Evolutionary conservation across 2,113 vertebrate genomes (phyloP).

Genomic region (Thalassarche chlororhynchos): DNA sequence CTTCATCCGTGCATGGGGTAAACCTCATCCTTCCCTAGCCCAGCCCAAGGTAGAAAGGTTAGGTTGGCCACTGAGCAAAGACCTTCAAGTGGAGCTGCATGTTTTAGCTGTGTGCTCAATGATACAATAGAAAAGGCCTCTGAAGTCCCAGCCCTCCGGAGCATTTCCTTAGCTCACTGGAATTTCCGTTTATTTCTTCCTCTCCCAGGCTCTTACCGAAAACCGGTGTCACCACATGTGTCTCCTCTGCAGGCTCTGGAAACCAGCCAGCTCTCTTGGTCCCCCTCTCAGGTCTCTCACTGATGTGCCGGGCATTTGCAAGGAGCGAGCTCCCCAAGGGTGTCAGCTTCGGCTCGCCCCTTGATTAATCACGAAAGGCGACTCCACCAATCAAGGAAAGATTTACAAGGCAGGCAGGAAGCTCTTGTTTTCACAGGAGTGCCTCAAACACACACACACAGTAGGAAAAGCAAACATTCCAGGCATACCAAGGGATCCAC

Average conservation of each 20-base stretch:
- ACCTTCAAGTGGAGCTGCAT: fast-evolving
- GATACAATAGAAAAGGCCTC: conserved; percentile 44
- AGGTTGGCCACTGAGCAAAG: not conserved
- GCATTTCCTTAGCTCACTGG: conserved; percentile 54
- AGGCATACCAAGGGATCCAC: conserved; percentile 58
- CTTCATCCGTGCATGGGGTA: fast-evolving
- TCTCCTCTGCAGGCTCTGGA: not conserved
- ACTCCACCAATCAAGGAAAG: conserved; percentile 44
- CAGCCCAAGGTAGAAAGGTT: not conserved
- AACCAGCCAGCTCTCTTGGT: not conserved
- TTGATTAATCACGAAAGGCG: conserved; percentile 28
- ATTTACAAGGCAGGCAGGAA: conserved; percentile 53
- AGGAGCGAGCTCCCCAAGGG: not conserved
- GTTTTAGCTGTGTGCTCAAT: not conserved
- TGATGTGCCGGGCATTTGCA: not conserved
- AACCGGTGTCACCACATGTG: not conserved
- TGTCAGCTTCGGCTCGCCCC: not conserved
- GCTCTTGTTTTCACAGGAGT: conserved; percentile 62
- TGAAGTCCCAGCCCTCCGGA: not conserved
- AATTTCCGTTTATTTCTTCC: conserved; percentile 59
- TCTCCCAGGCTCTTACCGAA: conserved; percentile 47
- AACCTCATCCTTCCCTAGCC: not conserved
- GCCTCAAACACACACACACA: conserved; percentile 53
- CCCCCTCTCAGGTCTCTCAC: not conserved
- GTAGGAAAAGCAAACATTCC: conserved; percentile 72